Percentiles rank a stretch among this genome's conserved stretches.
phyloP scores from a whole-genome alignment of 2,888 invertebrate genomes.

The Gandaritis pyraliata region DNA sequence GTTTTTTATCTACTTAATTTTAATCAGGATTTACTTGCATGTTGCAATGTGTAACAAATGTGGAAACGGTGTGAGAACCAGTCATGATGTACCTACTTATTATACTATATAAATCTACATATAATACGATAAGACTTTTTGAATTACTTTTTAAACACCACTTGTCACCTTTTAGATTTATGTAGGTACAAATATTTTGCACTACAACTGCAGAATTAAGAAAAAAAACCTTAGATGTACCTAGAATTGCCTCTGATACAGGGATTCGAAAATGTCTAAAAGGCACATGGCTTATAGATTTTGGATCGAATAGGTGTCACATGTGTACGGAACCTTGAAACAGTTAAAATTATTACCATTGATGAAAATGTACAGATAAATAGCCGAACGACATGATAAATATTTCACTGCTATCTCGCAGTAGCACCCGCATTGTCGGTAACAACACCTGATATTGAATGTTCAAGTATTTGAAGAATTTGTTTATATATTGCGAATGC shows the following conservation, averaged over 20 bases:
- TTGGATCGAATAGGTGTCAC: too few species aligned
- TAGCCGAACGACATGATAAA: constrained; percentile 32
- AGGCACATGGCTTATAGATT: too few species aligned
- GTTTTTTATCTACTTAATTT: neutral
- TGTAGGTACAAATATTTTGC: too few species aligned
- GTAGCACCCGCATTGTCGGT: constrained; percentile 47
- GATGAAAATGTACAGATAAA: constrained; percentile 21
- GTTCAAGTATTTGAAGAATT: constrained; percentile 48
- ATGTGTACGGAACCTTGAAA: constrained; percentile 21
- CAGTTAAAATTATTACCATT: constrained; percentile 5
- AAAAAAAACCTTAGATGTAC: too few species aligned
- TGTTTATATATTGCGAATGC: constrained; percentile 39
- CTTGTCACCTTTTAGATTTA: too few species aligned
- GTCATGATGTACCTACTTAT: neutral
- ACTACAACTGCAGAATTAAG: too few species aligned
- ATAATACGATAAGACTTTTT: too few species aligned
- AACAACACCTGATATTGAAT: constrained; percentile 38
- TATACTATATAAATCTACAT: too few species aligned
- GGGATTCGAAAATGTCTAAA: too few species aligned
- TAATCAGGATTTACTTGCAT: neutral
- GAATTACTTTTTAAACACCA: too few species aligned
- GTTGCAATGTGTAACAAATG: constrained; percentile 8
- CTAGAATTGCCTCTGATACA: too few species aligned
- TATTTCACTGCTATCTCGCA: constrained; percentile 31
- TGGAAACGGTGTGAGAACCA: constrained; percentile 16